Base-by-base conservation (phyloP, 2,888 invertebrate species). In the Caenorhabditis angaria region DNA sequence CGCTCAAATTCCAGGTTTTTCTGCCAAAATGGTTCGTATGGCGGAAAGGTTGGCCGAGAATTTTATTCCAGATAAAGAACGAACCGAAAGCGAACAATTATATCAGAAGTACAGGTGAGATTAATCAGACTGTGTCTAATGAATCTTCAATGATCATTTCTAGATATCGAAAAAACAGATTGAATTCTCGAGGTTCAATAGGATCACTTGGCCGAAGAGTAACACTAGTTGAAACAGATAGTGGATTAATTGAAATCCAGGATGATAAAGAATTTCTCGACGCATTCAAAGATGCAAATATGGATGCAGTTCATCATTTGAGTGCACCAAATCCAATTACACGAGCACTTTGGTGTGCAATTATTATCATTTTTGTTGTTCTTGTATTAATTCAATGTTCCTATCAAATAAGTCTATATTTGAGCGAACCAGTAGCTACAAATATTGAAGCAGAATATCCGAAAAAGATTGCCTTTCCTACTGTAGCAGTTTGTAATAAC, bases 381-480 rank as follows among this genome's bases (percentile, higher is more conserved):
- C 65, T 86, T 22, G 87, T 83, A 5, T 41, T 80, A 10, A 71
- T 82, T 53, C 86, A 86, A 70, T 84, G 84, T 51, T 81, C 68
- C 48, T 77, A 77, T 1, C 86, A 85, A 70, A 64, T 81, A 12
- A 59, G 47, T 53, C 55, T 81, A 58, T 81, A 76, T 66, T 48
- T 70, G 48, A 72, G 71, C 20, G 69, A 78, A 47, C 82, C 82
- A 47, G 79, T 83, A 6, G 82, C 83, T 0, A 86, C 86, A 12
- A 87, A 86, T 64, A 85, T 86, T 24, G 83, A 83, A 69, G 86
- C 85, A 24, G 81, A 83, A 56, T 86, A 86, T 65, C 86, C 86
- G 10, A 63, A 63, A n/a, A 76, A 79, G 51, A 78, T 87, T 47
- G 61, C 82, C 14, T 87, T 86, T 60, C 86, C 86, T 10, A 75